Base-by-base conservation (phyloP, 2,797 vertebrate genomes). In the Falco rusticolus region DNA sequence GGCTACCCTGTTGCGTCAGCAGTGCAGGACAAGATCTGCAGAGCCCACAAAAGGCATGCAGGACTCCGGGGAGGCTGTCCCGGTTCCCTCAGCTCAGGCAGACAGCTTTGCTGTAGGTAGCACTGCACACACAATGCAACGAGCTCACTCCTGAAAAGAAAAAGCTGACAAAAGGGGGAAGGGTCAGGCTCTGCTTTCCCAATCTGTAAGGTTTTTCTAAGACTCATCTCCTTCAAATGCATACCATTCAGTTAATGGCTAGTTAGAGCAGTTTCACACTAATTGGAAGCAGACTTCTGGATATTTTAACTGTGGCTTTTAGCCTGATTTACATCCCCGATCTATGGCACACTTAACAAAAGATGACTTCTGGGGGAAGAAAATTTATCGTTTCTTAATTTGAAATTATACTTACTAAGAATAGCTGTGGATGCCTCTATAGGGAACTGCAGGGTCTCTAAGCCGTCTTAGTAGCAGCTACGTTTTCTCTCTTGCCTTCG, bases 361-460 rank as follows among this genome's bases (percentile, higher is more conserved):
- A 87, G 64, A 61, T 17, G 80, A 43, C 59, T 95, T 89, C 57
- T 53, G 76, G 65, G 71, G 34, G 47, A 69, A 78, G 56, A 85
- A 83, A 75, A 69, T 31, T 33, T 31, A 48, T 51, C 37, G 59
- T 65, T 56, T 51, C 39, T 87, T 79, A 78, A 81, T 50, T 90
- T 69, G 43, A 90, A 91, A 72, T 68, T 43, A n/a, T 77, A 96
- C 96, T 96, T 80, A 97, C 96, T 47, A 84, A 65, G 90, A 85
- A 69, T 0, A 26, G 64, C 63, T 63, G 81, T 33, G 59, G 39
- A 61, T 68, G 80, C 39, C 65, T 69, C 84, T 39, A 1, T 2
- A 37, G 48, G 61, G 76, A 59, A 29, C 2, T 22, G 47, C 84
- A 56, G 87, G 3, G 51, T 84, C 72, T 70, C 81, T 70, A 53